Percentiles rank a stretch among this genome's conserved stretches.
phyloP scores from a whole-genome alignment of 2,113 vertebrate genomes.

The Erythrocebus patas region DNA sequence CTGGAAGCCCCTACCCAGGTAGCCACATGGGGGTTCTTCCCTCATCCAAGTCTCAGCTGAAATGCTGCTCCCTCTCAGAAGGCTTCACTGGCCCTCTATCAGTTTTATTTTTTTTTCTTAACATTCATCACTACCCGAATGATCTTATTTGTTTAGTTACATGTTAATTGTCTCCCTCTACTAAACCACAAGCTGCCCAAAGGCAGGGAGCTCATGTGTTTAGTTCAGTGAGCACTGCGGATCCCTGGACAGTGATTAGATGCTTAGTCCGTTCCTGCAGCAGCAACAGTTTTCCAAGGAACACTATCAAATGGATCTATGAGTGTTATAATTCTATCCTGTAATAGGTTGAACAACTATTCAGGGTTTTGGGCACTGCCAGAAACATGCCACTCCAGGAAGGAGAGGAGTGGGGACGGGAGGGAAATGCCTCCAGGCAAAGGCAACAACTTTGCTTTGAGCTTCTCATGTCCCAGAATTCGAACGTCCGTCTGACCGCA shows the following conservation, averaged over 20 bases:
- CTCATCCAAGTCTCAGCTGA: no score
- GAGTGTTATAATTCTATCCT: neutral
- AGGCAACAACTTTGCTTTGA: neutral
- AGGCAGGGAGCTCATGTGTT: neutral
- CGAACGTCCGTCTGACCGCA: no score
- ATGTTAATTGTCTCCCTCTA: neutral
- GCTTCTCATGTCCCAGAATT: neutral
- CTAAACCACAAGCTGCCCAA: neutral
- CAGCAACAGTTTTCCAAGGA: neutral
- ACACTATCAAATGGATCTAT: neutral
- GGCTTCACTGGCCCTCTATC: neutral
- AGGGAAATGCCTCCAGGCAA: neutral
- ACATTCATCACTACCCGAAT: neutral
- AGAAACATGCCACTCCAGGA: neutral
- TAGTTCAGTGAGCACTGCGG: fast-evolving
- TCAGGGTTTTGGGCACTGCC: neutral
- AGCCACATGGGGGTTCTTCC: fast-evolving
- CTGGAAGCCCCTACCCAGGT: neutral
- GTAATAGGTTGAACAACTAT: neutral
- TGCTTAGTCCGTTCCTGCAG: neutral
- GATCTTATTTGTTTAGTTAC: neutral
- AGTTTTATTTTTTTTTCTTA: neutral
- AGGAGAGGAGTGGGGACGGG: fast-evolving
- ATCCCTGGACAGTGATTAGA: neutral
- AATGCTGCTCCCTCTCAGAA: neutral